Percentiles rank a stretch among this genome's conserved stretches.
phyloP scores from a whole-genome alignment of 2,888 invertebrate species.

The Cantharis rustica region DNA sequence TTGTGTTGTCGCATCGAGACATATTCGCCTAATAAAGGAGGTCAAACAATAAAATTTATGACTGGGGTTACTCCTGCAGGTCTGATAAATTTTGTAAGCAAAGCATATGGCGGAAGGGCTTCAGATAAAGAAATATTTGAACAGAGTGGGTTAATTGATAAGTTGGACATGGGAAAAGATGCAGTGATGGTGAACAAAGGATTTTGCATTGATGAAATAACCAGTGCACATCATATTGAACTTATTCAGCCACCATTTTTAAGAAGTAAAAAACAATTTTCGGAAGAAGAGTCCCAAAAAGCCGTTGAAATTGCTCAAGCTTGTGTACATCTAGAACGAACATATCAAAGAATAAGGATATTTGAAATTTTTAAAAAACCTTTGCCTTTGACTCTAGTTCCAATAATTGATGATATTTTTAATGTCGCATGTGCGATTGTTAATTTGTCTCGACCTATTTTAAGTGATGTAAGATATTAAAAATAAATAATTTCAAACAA shows the following conservation, averaged over 20 bases:
- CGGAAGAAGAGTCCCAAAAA: background rate
- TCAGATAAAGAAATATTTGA: constrained; percentile 36
- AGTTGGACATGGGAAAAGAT: constrained; percentile 25
- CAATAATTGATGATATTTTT: no score
- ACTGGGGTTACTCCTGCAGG: constrained; percentile 38
- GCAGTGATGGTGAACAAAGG: constrained; percentile 34
- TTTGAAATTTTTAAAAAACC: no score
- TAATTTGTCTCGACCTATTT: no score
- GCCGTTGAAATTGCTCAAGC: no score
- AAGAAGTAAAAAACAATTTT: background rate
- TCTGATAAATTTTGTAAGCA: constrained; percentile 35
- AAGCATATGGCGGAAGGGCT: constrained; percentile 34
- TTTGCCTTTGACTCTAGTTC: no score
- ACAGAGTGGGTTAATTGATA: constrained; percentile 19
- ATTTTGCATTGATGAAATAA: constrained; percentile 12
- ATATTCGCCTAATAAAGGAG: constrained; percentile 37
- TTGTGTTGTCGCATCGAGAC: constrained; percentile 34
- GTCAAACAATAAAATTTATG: constrained; percentile 38
- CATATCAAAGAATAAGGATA: no score
- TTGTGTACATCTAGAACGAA: no score
- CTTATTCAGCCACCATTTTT: background rate
- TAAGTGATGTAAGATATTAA: no score
- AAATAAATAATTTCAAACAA: no score
- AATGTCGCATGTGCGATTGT: no score
- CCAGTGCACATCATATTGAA: background rate